Evolutionary conservation across 1,140 invertebrate species (phyloP), one percentile per base, ranked within the genome.

Genomic region (Bombus haemorrhoidalis): DNA sequence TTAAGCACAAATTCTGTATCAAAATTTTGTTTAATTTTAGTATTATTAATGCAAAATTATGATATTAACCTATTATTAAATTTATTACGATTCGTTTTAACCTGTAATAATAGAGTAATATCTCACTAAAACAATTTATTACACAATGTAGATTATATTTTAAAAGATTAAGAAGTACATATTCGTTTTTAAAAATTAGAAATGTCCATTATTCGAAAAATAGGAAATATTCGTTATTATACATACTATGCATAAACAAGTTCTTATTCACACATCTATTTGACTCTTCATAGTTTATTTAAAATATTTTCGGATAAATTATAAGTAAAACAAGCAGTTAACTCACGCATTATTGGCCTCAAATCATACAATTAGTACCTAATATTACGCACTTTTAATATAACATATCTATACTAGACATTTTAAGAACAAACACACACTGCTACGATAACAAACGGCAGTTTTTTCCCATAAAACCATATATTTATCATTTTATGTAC

Each of bases 401-500:
- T 85, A 79, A 85, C 43, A 39, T 80, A 71, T n/a, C 34, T 85
- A 80, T 79, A 64, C 34, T 64, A 85, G 59, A 80, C n/a, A 64
- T 85, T 81, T 81, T 66, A 73, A 80, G 77, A 85, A 66, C 68
- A 85, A 81, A 85, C 77, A 81, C 83, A 73, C 77, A 68, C 81
- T 81, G 71, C 79, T 86, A 86, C 47, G 37, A 62, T 66, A 85
- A 81, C 59, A 74, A 85, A 85, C 78, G 83, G 83, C 83, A 85
- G 77, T 85, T 78, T 12, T 59, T 73, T 57, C 78, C 72, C 72
- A 41, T 83, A 86, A 86, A 86, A 84, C 72, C 64, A 86, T 83
- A 77, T 83, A 87, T 84, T 87, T 87, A 84, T 84, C 69, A 84
- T 71, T 66, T 79, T 87, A 84, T 84, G 41, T 87, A 87, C 86